Percentiles rank a stretch among this genome's conserved stretches.
Conservation (phyloP, 2,113 vertebrate species). For the Picathartes gymnocephalus region DNA sequence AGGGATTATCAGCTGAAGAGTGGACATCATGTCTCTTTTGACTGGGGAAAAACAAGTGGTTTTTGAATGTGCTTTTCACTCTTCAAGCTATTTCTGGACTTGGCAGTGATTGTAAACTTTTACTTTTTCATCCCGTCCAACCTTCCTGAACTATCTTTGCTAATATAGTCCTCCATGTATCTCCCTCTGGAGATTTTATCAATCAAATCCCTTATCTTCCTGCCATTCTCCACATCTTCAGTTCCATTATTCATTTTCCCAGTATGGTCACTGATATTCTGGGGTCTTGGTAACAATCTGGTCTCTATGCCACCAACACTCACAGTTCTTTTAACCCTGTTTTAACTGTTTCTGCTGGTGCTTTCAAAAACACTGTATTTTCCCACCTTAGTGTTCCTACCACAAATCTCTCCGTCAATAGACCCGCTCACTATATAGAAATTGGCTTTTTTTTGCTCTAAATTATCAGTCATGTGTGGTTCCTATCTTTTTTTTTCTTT, state of each 20-base stretch:
- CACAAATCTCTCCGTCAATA: neutral
- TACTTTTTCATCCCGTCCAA: neutral
- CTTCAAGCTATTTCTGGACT: neutral
- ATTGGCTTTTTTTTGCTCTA: neutral
- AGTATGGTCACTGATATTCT: neutral
- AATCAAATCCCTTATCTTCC: neutral
- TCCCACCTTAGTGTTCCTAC: neutral
- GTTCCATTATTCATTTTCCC: neutral
- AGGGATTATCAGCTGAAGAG: neutral
- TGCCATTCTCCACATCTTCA: neutral
- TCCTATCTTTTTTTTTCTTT: neutral
- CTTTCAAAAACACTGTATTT: neutral
- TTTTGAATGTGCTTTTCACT: neutral
- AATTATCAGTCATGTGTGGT: neutral
- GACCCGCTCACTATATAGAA: rapidly evolving
- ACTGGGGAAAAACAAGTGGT: neutral
- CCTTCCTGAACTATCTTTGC: neutral
- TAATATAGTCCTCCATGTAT: neutral
- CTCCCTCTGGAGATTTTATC: neutral
- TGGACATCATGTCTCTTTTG: neutral
- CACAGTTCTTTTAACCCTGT: neutral
- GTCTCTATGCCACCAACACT: neutral
- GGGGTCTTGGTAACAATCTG: neutral
- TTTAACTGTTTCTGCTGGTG: neutral
- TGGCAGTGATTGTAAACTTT: neutral